Evolutionary conservation across 2,113 vertebrate genomes (phyloP), one percentile per base, ranked within the genome.

Genomic region (Oncorhynchus tshawytscha): DNA sequence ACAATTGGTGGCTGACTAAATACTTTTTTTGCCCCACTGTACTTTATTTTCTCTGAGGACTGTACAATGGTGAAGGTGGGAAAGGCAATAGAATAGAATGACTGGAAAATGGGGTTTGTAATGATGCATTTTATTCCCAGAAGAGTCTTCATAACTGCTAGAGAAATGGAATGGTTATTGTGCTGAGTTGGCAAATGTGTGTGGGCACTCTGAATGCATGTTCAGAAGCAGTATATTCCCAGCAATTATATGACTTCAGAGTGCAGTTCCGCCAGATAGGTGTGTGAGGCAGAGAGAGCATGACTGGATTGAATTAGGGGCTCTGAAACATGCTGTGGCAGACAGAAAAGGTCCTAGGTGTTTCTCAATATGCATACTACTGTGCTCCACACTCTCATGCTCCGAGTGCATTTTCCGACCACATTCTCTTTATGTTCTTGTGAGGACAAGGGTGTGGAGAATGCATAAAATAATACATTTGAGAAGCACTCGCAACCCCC

Each of bases 211-310:
- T 71, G 22, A 65, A 72, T 77, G 76, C 80, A 77, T 75, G 60
- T 81, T 81, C 70, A 76, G 67, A 79, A 49, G 74, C 64, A 83
- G 76, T n/a, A 83, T 82, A 76, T 85, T 86, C 84, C 74, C 31
- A 83, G 73, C 76, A 79, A 87, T 86, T 89, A 84, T 69, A 24
- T 66, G 81, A 64, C 27, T 75, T 77, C 86, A 73, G 88, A 88
- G 87, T 70, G 81, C 78, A 79, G 67, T 76, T 83, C 67, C 73
- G 73, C 12, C 13, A 84, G 82, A 83, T 76, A 76, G 84, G 78
- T 80, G 65, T 75, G 82, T 78, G 71, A 80, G 75, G 75, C 79
- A 73, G 78, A 88, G 84, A 76, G 79, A 87, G 80, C 16, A 18
- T 54, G 72, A 70, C 73, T 84, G 76, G 84, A 84, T 89, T 83